Base-by-base conservation (phyloP, 1,140 invertebrate species). In the Hermetia illucens region DNA sequence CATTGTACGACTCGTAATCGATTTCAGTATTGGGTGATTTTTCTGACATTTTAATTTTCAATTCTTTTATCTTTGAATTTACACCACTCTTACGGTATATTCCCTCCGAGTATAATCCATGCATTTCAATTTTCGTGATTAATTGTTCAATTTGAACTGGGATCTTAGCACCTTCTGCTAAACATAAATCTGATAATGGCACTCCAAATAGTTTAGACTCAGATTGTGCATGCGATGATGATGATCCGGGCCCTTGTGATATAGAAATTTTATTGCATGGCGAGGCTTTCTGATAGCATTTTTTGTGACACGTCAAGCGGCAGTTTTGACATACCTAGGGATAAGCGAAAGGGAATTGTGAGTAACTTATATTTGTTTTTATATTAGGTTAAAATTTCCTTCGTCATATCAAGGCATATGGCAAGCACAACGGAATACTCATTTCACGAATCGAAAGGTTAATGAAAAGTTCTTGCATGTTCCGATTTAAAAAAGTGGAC, bases 51-150 rank as follows among this genome's bases (percentile, higher is more conserved):
- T 76, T 69, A 12, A 61, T 54, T 47, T 82, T 79, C 9, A 86
- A 59, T 58, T 84, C 80, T 47, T 74, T 73, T 1, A 84, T 64
- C 61, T 83, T 81, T 0, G 80, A 83, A 62, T 72, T 77, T 22
- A 85, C 81, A 17, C 89, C 92, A 46, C 85, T 86, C 58, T 96
- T 95, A 19, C 92, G 70, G 61, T 96, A 96, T 32, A 97, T 72
- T 1, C 91, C 91, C 50, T 93, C 90, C 1, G 82, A 85, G 55
- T 92, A 94, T 4, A 96, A 64, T 4, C 89, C 90, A 45, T 82
- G 77, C 62, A 91, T 76, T 64, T 97, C 92, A 49, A 97, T 91
- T 4, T 79, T 81, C 5, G 78, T 81, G 31, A 97, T 83, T 3
- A 97, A 65, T 34, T 80, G 68, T 49, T 95, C 89, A 5, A 94